phyloP scores from a whole-genome alignment of 2,797 vertebrate genomes.

The Pseudotriccus pelzelni region DNA sequence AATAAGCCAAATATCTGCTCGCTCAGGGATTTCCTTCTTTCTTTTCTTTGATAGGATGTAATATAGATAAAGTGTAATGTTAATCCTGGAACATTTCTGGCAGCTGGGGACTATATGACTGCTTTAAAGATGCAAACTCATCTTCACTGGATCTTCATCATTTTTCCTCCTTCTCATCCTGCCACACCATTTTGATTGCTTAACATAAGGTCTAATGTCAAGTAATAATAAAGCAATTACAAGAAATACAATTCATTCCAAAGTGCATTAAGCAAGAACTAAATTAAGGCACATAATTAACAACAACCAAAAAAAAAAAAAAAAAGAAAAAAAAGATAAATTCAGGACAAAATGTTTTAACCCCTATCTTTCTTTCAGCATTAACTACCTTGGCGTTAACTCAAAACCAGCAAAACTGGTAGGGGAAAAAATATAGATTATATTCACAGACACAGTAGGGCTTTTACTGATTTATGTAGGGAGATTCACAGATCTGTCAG shows the following conservation, averaged over 20 bases:
- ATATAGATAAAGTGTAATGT: neutral
- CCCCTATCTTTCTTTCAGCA: constrained; percentile 32
- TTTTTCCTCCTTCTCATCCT: constrained; percentile 6
- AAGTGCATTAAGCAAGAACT: constrained; percentile 64
- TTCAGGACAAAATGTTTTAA: constrained; percentile 51
- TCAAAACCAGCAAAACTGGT: neutral
- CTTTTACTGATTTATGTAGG: constrained; percentile 8
- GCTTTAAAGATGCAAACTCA: constrained; percentile 32
- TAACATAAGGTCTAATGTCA: constrained; percentile 62
- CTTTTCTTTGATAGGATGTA: neutral
- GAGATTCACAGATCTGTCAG: neutral
- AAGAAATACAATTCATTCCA: constrained; percentile 61
- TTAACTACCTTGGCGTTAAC: neutral
- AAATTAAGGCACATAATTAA: constrained; percentile 62
- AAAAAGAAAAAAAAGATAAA: neutral
- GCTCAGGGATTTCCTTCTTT: neutral
- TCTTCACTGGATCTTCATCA: constrained; percentile 39
- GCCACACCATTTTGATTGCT: constrained; percentile 43
- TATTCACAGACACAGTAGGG: neutral
- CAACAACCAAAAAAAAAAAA: neutral
- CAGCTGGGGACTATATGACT: neutral
- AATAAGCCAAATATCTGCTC: neutral
- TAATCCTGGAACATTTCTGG: neutral
- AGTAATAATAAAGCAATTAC: constrained; percentile 67
- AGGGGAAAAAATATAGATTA: neutral